A percentile compares a stretch with the other conserved stretches of the same genome.
Conservation (phyloP, 2,113 vertebrate species). For the Aepyceros melampus region DNA sequence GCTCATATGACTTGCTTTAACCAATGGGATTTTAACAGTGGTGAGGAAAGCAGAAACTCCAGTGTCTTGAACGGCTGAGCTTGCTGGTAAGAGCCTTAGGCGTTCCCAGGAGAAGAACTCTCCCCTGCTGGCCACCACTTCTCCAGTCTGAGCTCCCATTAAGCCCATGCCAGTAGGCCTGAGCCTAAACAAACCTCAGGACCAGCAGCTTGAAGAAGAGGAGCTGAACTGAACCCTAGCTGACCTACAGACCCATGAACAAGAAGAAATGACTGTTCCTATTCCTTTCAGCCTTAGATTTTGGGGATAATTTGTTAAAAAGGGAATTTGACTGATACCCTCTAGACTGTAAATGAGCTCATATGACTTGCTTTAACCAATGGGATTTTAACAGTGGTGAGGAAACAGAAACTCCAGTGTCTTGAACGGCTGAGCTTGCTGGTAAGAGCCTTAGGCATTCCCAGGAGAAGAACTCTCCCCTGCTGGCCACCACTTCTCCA, state of each 20-base stretch:
- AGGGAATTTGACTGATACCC: neutral
- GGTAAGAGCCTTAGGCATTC: neutral
- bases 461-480: neutral
- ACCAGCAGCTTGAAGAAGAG: neutral
- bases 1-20: neutral
- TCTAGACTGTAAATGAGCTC: neutral
- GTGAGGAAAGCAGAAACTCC: neutral
- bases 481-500: fast-evolving
- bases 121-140: fast-evolving
- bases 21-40: neutral
- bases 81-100: neutral
- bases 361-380: neutral
- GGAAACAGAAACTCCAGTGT: neutral
- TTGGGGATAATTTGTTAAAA: neutral
- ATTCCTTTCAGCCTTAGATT: neutral
- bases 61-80: neutral
- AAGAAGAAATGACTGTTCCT: neutral
- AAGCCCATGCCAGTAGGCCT: neutral
- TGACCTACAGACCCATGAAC: neutral
- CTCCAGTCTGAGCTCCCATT: neutral
- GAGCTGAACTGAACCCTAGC: neutral
- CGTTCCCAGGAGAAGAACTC: neutral
- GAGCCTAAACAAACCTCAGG: too few relatives aligned
- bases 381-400: neutral
- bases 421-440: neutral